These are phyloP conservation scores for Babylonia areolata DNA, from an alignment of 1,140 invertebrate species.

Conservation along the genomic window DNA sequence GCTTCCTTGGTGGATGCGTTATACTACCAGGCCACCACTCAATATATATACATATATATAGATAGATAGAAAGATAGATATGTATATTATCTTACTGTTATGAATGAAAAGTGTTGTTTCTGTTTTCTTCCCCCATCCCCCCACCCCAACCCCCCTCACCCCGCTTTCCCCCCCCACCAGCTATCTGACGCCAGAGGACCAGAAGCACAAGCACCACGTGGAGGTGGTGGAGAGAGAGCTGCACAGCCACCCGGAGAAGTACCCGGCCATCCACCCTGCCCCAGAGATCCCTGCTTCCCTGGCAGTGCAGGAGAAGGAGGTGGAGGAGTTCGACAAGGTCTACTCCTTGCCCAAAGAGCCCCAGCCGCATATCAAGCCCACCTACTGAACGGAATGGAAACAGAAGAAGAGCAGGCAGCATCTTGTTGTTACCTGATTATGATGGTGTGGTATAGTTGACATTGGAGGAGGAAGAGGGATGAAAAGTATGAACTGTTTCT, in stretches of 20 bases:
- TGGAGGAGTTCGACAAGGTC: constrained; percentile 52
- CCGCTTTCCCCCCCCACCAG: too few relatives aligned
- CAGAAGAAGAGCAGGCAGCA: too few relatives aligned
- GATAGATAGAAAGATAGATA: too few relatives aligned
- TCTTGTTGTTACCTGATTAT: too few relatives aligned
- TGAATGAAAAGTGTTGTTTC: background rate
- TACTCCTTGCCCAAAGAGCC: constrained; percentile 47
- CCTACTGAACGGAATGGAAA: constrained; percentile 1
- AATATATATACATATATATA: too few relatives aligned
- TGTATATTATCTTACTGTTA: too few relatives aligned
- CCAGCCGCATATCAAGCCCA: constrained; percentile 40
- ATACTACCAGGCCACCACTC: too few relatives aligned
- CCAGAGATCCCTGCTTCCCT: constrained; percentile 39
- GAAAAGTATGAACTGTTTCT: too few relatives aligned
- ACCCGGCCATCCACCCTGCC: constrained; percentile 43
- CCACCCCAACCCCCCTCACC: too few relatives aligned
- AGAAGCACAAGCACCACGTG: constrained; percentile 53
- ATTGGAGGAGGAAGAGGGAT: too few relatives aligned
- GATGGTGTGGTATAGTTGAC: too few relatives aligned
- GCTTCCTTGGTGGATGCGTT: too few relatives aligned
- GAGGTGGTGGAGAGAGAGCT: constrained; percentile 56
- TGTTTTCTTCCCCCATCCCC: constrained; percentile 18
- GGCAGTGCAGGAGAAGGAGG: constrained; percentile 48
- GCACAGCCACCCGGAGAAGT: constrained; percentile 52
- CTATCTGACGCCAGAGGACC: constrained; percentile 48